phyloP scores from a whole-genome alignment of 2,113 vertebrate species.

The Orycteropus afer region DNA sequence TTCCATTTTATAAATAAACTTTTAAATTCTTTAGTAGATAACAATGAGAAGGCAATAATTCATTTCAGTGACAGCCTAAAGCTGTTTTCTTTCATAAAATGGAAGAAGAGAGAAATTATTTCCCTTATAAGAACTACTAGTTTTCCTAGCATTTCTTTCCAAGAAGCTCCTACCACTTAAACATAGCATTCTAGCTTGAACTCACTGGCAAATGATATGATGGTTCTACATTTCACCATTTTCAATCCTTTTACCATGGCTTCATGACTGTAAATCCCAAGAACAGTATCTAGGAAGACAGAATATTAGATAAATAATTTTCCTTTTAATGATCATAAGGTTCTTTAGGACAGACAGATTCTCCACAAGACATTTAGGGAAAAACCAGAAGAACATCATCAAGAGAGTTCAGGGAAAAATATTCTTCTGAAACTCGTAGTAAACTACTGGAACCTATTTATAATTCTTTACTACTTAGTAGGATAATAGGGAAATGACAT shows the following conservation, averaged over 20 bases:
- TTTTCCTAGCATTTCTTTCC: not conserved
- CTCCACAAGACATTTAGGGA: not conserved
- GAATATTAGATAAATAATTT: not conserved
- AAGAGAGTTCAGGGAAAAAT: constrained; percentile 26
- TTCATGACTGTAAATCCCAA: not conserved
- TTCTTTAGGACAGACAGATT: not conserved
- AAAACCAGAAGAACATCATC: not conserved
- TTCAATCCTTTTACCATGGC: not conserved
- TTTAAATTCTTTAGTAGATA: not conserved
- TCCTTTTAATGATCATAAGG: not conserved
- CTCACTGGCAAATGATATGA: not conserved
- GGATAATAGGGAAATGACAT: not conserved
- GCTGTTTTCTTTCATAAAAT: not conserved
- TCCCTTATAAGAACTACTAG: not conserved
- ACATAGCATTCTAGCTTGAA: not conserved
- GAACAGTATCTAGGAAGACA: not conserved
- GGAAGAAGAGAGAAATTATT: not conserved
- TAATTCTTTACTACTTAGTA: not conserved
- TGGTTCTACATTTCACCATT: not conserved
- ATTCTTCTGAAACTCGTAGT: not conserved
- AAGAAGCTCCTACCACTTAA: not conserved
- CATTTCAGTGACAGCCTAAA: not conserved
- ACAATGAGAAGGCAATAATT: not conserved
- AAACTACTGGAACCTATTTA: not conserved
- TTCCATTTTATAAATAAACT: not conserved